These are phyloP conservation scores for Zaprionus gabonicus DNA, from an alignment of 1,140 invertebrate genomes.

Conservation along the genomic window DNA sequence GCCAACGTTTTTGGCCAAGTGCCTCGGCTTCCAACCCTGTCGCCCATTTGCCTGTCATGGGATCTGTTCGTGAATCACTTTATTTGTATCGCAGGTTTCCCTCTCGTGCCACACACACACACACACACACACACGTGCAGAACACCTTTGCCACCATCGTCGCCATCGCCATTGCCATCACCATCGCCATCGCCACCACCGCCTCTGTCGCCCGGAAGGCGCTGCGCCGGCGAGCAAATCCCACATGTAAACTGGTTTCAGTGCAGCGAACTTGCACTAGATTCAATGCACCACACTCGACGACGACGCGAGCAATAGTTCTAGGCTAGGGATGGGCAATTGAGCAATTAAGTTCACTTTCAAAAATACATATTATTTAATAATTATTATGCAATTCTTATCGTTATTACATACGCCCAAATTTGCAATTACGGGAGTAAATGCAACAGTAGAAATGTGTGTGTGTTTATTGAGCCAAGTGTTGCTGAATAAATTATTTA, in stretches of 20 bases:
- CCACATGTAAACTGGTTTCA: constrained; percentile 66
- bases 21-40: constrained; percentile 26
- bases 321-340: constrained; percentile 58
- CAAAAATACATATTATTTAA: constrained; percentile 8
- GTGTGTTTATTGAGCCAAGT: neutral
- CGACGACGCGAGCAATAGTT: constrained; percentile 34
- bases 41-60: constrained; percentile 32
- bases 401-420: neutral
- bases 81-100: constrained; percentile 64
- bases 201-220: constrained; percentile 65
- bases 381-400: neutral
- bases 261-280: constrained; percentile 81
- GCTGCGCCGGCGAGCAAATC: constrained; percentile 38
- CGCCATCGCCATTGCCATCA: constrained; percentile 1
- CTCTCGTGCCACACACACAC: constrained; percentile 33
- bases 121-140: neutral
- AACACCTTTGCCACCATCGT: constrained; percentile 23
- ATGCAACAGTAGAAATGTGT: neutral
- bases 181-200: constrained; percentile 11
- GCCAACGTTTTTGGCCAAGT: constrained; percentile 49
- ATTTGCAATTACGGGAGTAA: neutral
- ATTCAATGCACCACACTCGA: constrained; percentile 61
- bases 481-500: neutral
- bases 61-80: constrained; percentile 79
- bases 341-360: constrained; percentile 4